Percentiles rank a stretch among this genome's conserved stretches.
phyloP scores from a whole-genome alignment of 1,140 invertebrate genomes.

The Vollenhovia emeryi region DNA sequence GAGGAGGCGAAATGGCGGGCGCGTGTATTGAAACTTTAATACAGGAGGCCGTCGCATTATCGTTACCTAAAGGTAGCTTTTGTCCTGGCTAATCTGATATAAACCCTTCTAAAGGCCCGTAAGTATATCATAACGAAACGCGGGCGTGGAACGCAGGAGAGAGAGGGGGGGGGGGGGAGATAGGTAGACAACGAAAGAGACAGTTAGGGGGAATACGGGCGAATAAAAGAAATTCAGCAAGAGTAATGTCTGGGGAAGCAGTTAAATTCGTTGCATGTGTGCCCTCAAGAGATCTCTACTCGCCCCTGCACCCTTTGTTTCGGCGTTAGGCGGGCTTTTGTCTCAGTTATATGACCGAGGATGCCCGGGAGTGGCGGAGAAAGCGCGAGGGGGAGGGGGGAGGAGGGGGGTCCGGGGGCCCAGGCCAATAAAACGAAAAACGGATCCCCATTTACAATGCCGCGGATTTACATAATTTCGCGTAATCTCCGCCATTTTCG shows the following conservation, averaged over 20 bases:
- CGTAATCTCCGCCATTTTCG: conserved; percentile 85
- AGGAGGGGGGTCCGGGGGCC: neutral
- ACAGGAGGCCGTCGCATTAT: neutral
- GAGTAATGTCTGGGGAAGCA: conserved; percentile 84
- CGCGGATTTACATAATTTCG: conserved; percentile 85
- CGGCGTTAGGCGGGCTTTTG: conserved; percentile 84
- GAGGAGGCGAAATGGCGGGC: neutral
- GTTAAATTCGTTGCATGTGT: conserved; percentile 85
- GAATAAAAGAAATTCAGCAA: conserved; percentile 84
- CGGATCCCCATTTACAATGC: conserved; percentile 83
- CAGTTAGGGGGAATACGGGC: conserved; percentile 67
- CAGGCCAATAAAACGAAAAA: conserved; percentile 85
- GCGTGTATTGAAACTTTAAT: neutral
- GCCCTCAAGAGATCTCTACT: conserved; percentile 80
- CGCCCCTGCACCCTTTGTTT: conserved; percentile 81
- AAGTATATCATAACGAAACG: conserved; percentile 28
- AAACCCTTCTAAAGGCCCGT: conserved; percentile 17
- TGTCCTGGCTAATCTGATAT: conserved; percentile 14
- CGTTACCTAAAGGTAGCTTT: neutral
- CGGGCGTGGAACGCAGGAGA: too few relatives aligned
- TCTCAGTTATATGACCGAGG: conserved; percentile 83
- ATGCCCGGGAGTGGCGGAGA: conserved; percentile 72
- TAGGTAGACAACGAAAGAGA: conserved; percentile 33
- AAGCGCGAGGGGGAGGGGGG: neutral
- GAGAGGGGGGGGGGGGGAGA: conserved; percentile 28